Percentiles rank a stretch among this genome's conserved stretches.
Evolutionary conservation across 2,113 vertebrate genomes (phyloP).

Genomic region (Rhodinocichla rosea): DNA sequence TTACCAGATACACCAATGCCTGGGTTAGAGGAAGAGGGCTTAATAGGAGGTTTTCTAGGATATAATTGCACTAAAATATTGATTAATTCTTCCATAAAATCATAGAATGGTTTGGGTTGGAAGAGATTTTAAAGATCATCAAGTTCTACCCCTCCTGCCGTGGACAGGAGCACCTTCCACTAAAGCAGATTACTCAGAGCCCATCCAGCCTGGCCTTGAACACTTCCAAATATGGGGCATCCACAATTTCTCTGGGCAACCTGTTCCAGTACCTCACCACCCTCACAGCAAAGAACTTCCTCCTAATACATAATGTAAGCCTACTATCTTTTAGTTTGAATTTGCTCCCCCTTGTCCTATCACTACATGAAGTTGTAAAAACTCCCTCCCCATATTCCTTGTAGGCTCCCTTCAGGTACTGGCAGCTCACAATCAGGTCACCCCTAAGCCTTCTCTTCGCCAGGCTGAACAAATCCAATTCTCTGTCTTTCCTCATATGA

Average conservation of each 20-base stretch:
- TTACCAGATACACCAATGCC: not conserved
- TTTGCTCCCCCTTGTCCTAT: not conserved
- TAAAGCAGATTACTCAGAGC: not conserved
- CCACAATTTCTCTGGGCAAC: not conserved
- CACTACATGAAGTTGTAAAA: not conserved
- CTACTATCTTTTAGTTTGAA: not conserved
- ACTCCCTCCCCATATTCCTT: not conserved
- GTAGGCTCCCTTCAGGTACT: not conserved
- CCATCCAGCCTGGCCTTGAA: not conserved
- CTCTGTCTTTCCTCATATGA: not conserved
- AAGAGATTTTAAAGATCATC: not conserved
- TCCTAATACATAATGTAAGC: not conserved
- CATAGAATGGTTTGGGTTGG: not conserved
- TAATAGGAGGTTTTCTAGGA: not conserved
- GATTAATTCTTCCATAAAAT: not conserved
- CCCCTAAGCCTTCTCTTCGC: not conserved
- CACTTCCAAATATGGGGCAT: not conserved
- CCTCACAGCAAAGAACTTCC: not conserved
- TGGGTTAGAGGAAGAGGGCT: not conserved
- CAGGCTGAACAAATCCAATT: not conserved
- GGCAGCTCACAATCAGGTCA: not conserved
- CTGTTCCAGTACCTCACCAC: rapidly evolving
- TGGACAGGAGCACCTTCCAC: not conserved
- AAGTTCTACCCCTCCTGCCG: not conserved
- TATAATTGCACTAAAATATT: not conserved